These are phyloP conservation scores for Puntigrus tetrazona DNA, from an alignment of 2,113 vertebrate species.

Conservation along the genomic window DNA sequence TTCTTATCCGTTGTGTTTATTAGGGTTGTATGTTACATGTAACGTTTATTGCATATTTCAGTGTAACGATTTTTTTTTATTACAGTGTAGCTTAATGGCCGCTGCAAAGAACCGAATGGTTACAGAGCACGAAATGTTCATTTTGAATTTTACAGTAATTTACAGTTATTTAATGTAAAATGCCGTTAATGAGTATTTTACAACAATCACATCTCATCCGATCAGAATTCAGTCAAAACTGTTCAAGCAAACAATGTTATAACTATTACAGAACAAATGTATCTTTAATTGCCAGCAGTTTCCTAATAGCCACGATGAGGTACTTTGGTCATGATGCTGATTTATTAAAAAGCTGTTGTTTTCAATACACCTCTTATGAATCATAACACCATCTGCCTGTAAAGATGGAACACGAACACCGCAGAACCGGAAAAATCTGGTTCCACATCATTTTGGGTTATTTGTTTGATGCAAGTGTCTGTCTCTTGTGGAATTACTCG, in stretches of 20 bases:
- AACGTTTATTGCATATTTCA: no score
- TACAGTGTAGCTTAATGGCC: no score
- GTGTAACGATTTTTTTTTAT: no score
- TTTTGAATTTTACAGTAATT: no score
- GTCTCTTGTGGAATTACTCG: not conserved
- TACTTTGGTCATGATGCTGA: not conserved
- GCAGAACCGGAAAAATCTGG: not conserved
- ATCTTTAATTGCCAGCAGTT: not conserved
- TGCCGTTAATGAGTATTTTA: not conserved
- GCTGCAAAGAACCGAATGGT: no score
- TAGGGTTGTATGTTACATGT: no score
- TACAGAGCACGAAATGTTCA: no score
- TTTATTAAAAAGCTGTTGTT: conserved; percentile 26
- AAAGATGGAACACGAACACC: not conserved
- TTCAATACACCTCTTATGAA: not conserved
- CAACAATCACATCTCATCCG: not conserved
- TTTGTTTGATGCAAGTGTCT: not conserved
- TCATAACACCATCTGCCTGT: not conserved
- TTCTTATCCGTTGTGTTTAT: no score
- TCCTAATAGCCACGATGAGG: not conserved
- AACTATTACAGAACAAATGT: not conserved
- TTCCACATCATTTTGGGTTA: not conserved
- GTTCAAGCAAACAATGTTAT: not conserved
- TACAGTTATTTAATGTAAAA: not conserved
- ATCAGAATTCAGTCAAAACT: not conserved